phyloP scores from a whole-genome alignment of 2,797 vertebrate genomes.

The Labroides dimidiatus region DNA sequence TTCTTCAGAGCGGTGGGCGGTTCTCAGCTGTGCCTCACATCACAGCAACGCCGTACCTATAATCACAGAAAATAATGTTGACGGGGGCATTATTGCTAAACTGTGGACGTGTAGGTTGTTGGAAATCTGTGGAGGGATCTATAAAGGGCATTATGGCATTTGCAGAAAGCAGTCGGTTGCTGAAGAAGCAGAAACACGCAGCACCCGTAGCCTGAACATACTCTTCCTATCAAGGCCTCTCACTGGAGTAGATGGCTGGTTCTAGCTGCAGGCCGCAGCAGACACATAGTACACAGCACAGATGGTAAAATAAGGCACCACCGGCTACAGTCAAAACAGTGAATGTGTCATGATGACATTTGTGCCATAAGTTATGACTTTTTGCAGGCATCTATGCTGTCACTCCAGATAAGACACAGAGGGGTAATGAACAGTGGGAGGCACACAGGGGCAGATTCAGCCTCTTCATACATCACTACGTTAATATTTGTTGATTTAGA shows the following conservation, averaged over 20 bases:
- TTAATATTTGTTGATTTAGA: constrained; percentile 73
- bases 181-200: constrained; percentile 56
- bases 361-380: constrained; percentile 61
- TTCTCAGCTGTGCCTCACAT: constrained; percentile 53
- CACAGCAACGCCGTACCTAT: constrained; percentile 46
- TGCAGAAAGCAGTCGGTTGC: constrained; percentile 48
- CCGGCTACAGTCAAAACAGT: constrained; percentile 66
- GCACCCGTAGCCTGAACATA: constrained; percentile 37
- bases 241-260: constrained; percentile 60
- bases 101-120: constrained; percentile 42
- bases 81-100: constrained; percentile 46
- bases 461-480: constrained; percentile 45
- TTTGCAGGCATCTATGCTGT: constrained; percentile 34
- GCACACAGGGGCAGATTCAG: constrained; percentile 9
- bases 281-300: constrained; percentile 64
- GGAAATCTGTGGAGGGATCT: constrained; percentile 41
- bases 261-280: constrained; percentile 67
- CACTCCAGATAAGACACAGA: constrained; percentile 38
- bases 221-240: constrained; percentile 57
- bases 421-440: constrained; percentile 30
- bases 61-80: constrained; percentile 59
- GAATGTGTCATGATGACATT: constrained; percentile 64
- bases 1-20: constrained; percentile 51
- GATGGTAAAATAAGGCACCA: constrained; percentile 69
- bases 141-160: constrained; percentile 57